Evolutionary conservation across 2,113 vertebrate species (phyloP).

Genomic region (Vireo altiloquus): DNA sequence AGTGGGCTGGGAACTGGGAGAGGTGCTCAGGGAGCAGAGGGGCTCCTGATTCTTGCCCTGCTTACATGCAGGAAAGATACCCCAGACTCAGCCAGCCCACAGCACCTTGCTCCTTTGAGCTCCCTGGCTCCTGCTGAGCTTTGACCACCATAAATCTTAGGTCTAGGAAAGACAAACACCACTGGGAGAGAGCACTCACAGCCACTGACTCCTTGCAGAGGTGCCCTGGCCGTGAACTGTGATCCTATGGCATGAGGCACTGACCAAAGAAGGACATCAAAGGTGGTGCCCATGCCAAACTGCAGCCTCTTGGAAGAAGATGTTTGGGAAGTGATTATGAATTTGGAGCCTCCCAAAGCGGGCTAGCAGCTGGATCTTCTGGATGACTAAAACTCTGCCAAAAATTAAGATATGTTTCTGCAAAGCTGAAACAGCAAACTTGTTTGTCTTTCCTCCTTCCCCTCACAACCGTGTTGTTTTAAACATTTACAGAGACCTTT

Average conservation of each 20-base stretch:
- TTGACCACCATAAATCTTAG: not conserved
- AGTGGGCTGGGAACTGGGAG: not conserved
- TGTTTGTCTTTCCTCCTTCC: constrained; percentile 62
- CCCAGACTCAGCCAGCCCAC: not conserved
- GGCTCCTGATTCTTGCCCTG: not conserved
- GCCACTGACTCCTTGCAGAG: not conserved
- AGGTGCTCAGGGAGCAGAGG: not conserved
- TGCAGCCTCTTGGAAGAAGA: constrained; percentile 27
- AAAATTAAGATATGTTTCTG: constrained; percentile 40
- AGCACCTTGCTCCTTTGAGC: not conserved
- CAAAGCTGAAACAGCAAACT: constrained; percentile 52
- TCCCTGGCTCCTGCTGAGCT: not conserved
- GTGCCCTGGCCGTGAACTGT: not conserved
- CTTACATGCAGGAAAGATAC: not conserved
- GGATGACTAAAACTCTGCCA: constrained; percentile 40
- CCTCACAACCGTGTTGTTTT: constrained; percentile 41
- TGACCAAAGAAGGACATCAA: not conserved
- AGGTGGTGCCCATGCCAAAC: not conserved
- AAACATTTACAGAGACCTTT: constrained; percentile 62
- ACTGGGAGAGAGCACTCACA: accelerated
- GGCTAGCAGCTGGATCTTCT: constrained; percentile 31
- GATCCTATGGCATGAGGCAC: not conserved
- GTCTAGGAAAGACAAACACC: not conserved
- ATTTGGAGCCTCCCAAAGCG: not conserved
- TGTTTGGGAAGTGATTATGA: not conserved